These are phyloP conservation scores for Lerista edwardsae DNA, from an alignment of 2,797 vertebrate genomes.

Conservation along the genomic window DNA sequence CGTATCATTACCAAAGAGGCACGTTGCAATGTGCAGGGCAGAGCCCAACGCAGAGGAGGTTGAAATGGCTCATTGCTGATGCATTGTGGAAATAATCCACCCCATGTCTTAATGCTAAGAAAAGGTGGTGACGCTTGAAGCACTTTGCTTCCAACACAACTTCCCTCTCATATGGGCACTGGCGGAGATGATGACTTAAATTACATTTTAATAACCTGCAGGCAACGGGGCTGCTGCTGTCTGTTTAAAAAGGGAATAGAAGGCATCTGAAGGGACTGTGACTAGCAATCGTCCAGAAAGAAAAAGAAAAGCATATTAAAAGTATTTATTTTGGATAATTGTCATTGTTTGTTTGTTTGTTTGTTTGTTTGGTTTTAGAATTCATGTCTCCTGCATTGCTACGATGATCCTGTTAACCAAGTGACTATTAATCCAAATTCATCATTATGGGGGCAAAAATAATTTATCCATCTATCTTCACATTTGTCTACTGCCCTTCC, in stretches of 20 bases:
- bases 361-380: background rate
- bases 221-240: background rate
- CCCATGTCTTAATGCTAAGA: background rate
- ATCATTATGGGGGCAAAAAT: background rate
- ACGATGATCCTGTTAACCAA: background rate
- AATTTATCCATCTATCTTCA: background rate
- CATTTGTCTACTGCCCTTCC: background rate
- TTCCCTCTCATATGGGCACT: slow-evolving; percentile 15
- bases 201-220: slow-evolving; percentile 7
- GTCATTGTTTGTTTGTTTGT: background rate
- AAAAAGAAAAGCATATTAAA: background rate
- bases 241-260: background rate
- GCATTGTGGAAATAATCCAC: background rate
- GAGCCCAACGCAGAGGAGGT: slow-evolving; percentile 3
- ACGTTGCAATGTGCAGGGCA: slow-evolving; percentile 32
- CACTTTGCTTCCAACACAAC: background rate
- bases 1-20: slow-evolving; percentile 53
- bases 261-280: no score
- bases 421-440: background rate
- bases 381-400: background rate
- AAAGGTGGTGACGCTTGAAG: slow-evolving; percentile 1
- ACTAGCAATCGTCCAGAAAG: no score
- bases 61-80: slow-evolving; percentile 40
- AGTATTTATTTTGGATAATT: background rate
- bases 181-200: slow-evolving; percentile 3